phyloP scores from a whole-genome alignment of 2,888 invertebrate genomes.

The Campoplex capitator region DNA sequence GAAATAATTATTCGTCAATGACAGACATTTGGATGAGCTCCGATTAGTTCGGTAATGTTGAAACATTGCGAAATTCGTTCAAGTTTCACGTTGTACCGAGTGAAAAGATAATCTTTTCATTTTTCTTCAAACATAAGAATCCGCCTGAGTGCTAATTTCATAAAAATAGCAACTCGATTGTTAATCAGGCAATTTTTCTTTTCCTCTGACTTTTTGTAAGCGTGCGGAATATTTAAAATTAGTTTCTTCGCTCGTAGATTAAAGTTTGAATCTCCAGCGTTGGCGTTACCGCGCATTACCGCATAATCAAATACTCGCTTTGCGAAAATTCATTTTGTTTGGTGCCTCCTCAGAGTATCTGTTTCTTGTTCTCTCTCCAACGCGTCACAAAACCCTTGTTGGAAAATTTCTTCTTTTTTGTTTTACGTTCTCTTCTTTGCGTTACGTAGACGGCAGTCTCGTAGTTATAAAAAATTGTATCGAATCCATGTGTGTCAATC shows the following conservation, averaged over 20 bases:
- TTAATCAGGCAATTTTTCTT: background rate
- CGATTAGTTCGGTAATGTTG: background rate
- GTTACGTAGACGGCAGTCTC: background rate
- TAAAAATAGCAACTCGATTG: slow-evolving; percentile 1
- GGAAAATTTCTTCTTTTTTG: background rate
- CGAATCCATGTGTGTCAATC: background rate
- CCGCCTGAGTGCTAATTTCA: background rate
- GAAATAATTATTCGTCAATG: slow-evolving; percentile 25
- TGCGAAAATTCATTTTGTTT: background rate
- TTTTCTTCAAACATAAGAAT: background rate
- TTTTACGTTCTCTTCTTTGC: background rate
- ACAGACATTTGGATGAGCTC: slow-evolving; percentile 4
- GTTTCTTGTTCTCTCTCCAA: background rate
- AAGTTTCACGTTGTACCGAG: background rate
- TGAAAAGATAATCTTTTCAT: background rate
- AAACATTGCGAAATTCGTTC: background rate
- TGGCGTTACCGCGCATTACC: slow-evolving; percentile 5
- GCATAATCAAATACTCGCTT: background rate
- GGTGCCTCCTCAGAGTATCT: background rate
- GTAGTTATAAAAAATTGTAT: background rate
- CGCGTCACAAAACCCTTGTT: background rate
- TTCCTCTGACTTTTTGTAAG: background rate
- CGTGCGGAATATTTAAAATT: background rate
- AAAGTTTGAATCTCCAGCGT: background rate
- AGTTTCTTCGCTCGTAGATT: background rate